Evolutionary conservation across 2,797 vertebrate species (phyloP).

Genomic region (Eulemur coronatus): DNA sequence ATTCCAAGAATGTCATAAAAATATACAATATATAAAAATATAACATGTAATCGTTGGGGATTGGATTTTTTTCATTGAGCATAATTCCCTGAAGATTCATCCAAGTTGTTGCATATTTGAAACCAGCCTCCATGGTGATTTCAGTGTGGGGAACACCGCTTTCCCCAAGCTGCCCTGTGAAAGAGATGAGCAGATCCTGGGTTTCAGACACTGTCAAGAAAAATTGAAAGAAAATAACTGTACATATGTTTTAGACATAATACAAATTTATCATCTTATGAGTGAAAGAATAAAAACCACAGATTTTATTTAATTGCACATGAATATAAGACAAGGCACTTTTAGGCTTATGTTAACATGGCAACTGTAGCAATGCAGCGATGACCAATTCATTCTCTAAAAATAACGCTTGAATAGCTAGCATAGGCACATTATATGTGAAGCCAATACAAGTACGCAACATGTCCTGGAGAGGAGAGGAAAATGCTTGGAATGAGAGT

Average conservation of each 20-base stretch:
- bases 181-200: neutral
- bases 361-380: neutral
- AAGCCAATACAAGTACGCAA: neutral
- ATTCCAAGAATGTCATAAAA: neutral
- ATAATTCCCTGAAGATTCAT: neutral
- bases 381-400: neutral
- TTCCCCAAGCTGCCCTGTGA: neutral
- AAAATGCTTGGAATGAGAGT: neutral
- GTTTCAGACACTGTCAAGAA: neutral
- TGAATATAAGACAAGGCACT: neutral
- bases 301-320: neutral
- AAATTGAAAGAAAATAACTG: neutral
- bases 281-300: neutral
- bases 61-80: neutral
- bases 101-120: neutral
- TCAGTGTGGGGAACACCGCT: neutral
- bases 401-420: neutral
- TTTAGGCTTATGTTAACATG: neutral
- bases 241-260: neutral
- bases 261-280: neutral
- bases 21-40: neutral
- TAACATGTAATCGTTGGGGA: neutral
- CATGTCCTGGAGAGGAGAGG: neutral
- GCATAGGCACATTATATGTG: neutral
- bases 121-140: neutral